These are phyloP conservation scores for Streptopelia turtur DNA, from an alignment of 2,797 vertebrate species.

Conservation along the genomic window DNA sequence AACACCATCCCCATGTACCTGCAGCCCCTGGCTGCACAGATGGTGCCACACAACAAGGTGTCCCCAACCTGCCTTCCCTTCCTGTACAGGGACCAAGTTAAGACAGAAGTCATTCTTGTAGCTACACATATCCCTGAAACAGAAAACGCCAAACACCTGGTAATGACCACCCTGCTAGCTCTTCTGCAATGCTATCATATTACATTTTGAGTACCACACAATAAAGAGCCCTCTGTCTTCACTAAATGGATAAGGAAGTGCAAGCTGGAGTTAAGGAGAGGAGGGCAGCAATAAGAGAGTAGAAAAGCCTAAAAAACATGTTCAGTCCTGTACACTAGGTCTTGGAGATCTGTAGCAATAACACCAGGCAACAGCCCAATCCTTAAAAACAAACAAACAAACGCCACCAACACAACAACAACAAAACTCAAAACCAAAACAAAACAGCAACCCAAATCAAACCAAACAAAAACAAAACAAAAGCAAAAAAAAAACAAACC, in stretches of 20 bases:
- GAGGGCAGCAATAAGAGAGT: background rate
- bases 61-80: background rate
- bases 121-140: background rate
- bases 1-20: fast-evolving
- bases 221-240: conserved; percentile 5
- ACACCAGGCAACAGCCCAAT: background rate
- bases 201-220: background rate
- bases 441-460: background rate
- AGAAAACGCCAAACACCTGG: background rate
- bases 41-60: background rate
- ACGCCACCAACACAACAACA: background rate
- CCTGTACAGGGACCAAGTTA: fast-evolving
- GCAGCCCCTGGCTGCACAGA: background rate
- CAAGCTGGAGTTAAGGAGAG: background rate
- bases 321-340: background rate
- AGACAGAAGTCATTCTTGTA: background rate
- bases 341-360: background rate
- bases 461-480: background rate
- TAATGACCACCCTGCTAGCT: background rate
- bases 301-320: background rate
- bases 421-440: background rate
- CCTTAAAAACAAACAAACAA: background rate
- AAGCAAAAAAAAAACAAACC: no score
- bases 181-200: background rate
- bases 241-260: conserved; percentile 2